Evolutionary conservation across 1,140 invertebrate genomes (phyloP).

Genomic region (Littorina saxatilis): DNA sequence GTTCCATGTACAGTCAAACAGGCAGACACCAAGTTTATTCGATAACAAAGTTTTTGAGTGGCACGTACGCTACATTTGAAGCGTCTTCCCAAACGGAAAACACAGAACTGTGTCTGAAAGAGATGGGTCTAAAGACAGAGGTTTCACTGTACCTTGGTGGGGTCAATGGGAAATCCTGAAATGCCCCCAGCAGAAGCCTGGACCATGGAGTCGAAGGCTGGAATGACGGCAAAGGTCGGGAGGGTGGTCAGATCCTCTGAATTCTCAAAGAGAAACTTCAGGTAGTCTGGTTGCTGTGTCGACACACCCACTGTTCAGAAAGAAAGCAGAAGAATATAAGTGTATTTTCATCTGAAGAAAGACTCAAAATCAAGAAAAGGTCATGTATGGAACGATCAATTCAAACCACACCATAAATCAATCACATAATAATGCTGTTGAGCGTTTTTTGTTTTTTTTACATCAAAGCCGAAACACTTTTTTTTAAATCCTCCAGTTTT

Average conservation of each 20-base stretch:
- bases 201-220: constrained; percentile 82
- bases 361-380: background rate
- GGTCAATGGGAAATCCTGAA: constrained; percentile 83
- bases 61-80: no score
- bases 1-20: no score
- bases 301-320: constrained; percentile 87
- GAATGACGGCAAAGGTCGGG: constrained; percentile 91
- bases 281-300: constrained; percentile 82
- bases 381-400: constrained; percentile 1
- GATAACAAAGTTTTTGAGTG: no score
- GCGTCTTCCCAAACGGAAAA: no score
- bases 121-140: constrained; percentile 50
- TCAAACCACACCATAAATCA: no score
- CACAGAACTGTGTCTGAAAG: no score
- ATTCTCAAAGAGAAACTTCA: constrained; percentile 94
- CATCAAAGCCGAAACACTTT: no score
- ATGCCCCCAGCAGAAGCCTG: constrained; percentile 79
- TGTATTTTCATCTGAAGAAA: background rate
- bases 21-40: no score
- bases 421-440: no score
- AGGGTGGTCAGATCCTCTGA: constrained; percentile 89
- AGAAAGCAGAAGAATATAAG: constrained; percentile 46
- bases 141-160: constrained; percentile 88
- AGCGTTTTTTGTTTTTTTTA: no score
- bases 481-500: no score